phyloP scores from a whole-genome alignment of 2,888 invertebrate genomes.

The Tortrix viridana region DNA sequence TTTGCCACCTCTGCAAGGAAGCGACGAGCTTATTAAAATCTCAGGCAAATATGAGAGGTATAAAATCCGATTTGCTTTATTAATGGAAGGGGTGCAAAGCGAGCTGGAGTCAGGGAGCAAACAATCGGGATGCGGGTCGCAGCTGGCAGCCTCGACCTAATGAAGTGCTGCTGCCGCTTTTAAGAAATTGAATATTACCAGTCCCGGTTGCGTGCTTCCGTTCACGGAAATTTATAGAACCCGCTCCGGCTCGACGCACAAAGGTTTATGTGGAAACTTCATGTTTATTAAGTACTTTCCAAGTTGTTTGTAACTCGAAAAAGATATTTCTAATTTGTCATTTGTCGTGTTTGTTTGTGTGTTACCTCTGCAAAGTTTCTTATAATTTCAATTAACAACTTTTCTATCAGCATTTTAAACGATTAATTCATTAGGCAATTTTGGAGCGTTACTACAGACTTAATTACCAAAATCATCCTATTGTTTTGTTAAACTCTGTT shows the following conservation, averaged over 20 bases:
- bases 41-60: conserved; percentile 29
- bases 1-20: conserved; percentile 1
- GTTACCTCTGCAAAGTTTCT: too few relatives aligned
- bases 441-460: too few relatives aligned
- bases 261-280: conserved; percentile 30
- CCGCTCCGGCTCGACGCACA: conserved; percentile 28
- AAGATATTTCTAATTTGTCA: conserved; percentile 14
- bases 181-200: conserved; percentile 71
- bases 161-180: conserved; percentile 70
- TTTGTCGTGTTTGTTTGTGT: conserved; percentile 20
- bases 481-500: background rate
- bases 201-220: conserved; percentile 18
- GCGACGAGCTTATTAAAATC: conserved; percentile 29
- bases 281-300: conserved; percentile 29
- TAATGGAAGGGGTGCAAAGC: conserved; percentile 55
- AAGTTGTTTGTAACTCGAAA: conserved; percentile 13
- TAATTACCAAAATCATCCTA: background rate
- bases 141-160: conserved; percentile 65
- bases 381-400: too few relatives aligned
- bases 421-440: too few relatives aligned
- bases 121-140: conserved; percentile 73
- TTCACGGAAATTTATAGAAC: conserved; percentile 22
- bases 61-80: conserved; percentile 54
- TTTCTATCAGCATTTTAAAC: too few relatives aligned
- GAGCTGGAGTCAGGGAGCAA: conserved; percentile 53